Base-by-base conservation (phyloP, 2,797 vertebrate genomes). In the Cephalopachus bancanus region DNA sequence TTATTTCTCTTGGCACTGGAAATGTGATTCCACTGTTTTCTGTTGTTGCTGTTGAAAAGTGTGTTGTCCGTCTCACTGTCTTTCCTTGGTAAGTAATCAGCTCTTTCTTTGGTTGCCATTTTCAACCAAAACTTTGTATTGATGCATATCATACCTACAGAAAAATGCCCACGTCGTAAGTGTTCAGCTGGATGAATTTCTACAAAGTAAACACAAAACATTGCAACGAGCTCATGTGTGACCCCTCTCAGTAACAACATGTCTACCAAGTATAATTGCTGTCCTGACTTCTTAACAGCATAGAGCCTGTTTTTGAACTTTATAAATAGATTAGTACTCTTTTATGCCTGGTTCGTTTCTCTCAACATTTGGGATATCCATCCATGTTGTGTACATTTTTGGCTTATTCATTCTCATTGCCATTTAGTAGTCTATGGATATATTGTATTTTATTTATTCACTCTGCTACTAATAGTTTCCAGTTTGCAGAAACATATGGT, bases 351-450 rank as follows among this genome's bases (percentile, higher is more conserved):
- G n/a, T 30, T 59, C 83, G 57, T 71, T 49, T 71, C 76, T 93
- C 64, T 79, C 57, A 5, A 2, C 9, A 19, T 33, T 69, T 76
- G n/a, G 64, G 28, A 62, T 71, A n/a, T 57, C 59, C 17, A 15
- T 20, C 33, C 1, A 1, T 11, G 62, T 55, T 3, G 0, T 2
- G 0, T 51, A 1, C 33, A 10, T 7, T 71, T 86, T 28, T 17
- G 8, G 8, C 12, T 67, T 89, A 1, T 49, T 85, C n/a, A 53
- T 37, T 74, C 51, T 51, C 33, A 3, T 30, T 78, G 65, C 17
- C 28, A 10, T 28, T 33, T 24, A 37, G 5, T 19, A 16, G 49
- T 49, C 8, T 57, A 71, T 44, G 10, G 71, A 71, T 6, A 24
- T 60, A 19, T 78, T 30, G 1, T 94, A 83, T 76, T 91, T 59